phyloP scores from a whole-genome alignment of 2,888 invertebrate species.

The Folsomia candida region DNA sequence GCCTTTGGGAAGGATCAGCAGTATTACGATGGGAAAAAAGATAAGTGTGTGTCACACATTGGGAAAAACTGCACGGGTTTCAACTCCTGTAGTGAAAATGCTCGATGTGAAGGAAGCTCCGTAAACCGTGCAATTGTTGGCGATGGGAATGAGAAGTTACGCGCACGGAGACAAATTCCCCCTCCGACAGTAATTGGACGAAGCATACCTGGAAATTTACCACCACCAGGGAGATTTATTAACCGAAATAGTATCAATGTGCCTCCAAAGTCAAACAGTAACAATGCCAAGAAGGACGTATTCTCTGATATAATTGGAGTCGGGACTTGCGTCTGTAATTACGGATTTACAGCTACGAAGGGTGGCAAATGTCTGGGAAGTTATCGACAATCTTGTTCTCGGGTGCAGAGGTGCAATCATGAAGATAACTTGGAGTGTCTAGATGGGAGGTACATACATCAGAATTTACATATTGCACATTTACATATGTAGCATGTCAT shows the following conservation, averaged over 20 bases:
- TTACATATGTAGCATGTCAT: neutral
- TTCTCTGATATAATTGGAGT: neutral
- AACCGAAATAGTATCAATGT: neutral
- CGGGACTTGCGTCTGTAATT: constrained; percentile 40
- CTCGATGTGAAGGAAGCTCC: constrained; percentile 37
- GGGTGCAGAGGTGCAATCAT: constrained; percentile 26
- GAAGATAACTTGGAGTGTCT: constrained; percentile 34
- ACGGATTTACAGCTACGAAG: constrained; percentile 33
- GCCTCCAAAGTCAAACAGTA: neutral
- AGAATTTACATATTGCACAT: neutral
- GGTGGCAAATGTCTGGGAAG: constrained; percentile 35
- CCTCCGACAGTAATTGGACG: neutral
- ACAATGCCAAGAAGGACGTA: neutral
- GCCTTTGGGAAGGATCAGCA: constrained; percentile 39
- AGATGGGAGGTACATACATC: constrained; percentile 38
- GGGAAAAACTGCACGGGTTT: constrained; percentile 34
- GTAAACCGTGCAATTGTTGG: neutral
- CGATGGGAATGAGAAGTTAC: neutral
- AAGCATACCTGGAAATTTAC: neutral
- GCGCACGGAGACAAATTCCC: neutral
- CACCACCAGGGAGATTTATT: neutral
- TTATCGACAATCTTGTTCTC: constrained; percentile 32
- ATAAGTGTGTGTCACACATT: constrained; percentile 35
- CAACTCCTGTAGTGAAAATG: constrained; percentile 35
- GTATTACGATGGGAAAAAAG: constrained; percentile 27